Evolutionary conservation across 2,888 invertebrate species (phyloP), one percentile per base, ranked within the genome.

Genomic region (Lydus trimaculatus): DNA sequence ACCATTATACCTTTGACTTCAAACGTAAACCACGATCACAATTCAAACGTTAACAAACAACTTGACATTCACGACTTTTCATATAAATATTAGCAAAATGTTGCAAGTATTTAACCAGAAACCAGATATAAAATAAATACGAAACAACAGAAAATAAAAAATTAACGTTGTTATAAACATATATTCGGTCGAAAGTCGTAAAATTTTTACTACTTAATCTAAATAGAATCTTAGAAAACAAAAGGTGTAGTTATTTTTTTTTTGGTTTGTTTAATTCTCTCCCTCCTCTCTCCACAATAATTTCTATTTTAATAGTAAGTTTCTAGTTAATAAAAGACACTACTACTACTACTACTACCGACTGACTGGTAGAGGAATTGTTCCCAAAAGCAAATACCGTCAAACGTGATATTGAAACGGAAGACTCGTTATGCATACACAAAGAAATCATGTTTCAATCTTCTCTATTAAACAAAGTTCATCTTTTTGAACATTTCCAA

Each of bases 331-430:
- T 48, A 48, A 48, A 48, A 20, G n/a, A n/a, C n/a, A n/a, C n/a
- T n/a, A n/a, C n/a, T n/a, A n/a, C n/a, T n/a, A n/a, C n/a, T n/a
- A n/a, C n/a, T n/a, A 48, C 48, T 20, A 20, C 48, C 48, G 48
- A 20, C 48, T 48, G 48, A 8, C 20, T n/a, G n/a, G n/a, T n/a
- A n/a, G n/a, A 48, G 20, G 48, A 48, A 48, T 48, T 20, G 48
- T 48, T 48, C 48, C 20, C 48, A 20, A 48, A 48, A 48, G 48
- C 48, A 48, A 48, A 48, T 20, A 48, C 48, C 48, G 48, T 48
- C 48, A 69, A 73, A 66, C 72, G 66, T 56, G 64, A 67, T 73
- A 73, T 73, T 72, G 73, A 73, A 73, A 73, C 73, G 71, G 70
- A 61, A 67, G 68, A 59, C 71, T 66, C 67, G 72, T 67, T 69